phyloP scores from a whole-genome alignment of 2,888 invertebrate species.

The Euplagia quadripunctaria region DNA sequence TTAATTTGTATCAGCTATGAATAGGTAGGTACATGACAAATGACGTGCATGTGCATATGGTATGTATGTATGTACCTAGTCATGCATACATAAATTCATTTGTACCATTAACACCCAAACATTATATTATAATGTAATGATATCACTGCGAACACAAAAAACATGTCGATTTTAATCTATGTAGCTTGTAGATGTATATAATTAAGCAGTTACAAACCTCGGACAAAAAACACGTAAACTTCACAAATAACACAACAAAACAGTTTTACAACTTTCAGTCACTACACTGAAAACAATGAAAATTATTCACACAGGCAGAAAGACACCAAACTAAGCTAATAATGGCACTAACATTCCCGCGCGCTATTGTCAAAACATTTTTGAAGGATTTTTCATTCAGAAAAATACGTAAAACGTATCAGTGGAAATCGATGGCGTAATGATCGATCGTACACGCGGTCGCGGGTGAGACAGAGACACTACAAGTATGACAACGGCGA shows the following conservation, averaged over 20 bases:
- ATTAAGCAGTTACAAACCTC: conserved; percentile 51
- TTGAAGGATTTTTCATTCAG: conserved; percentile 81
- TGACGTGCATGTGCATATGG: conserved; percentile 6
- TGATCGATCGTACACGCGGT: conserved; percentile 73
- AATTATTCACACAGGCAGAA: conserved; percentile 44
- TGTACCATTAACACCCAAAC: conserved; percentile 25
- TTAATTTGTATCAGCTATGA: conserved; percentile 1
- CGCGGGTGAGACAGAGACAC: conserved; percentile 72
- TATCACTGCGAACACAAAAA: conserved; percentile 27
- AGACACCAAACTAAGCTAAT: conserved; percentile 40
- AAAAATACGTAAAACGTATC: conserved; percentile 77
- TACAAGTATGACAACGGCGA: conserved; percentile 64
- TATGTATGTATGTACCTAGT: background rate
- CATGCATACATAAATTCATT: conserved; percentile 11
- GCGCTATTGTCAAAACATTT: conserved; percentile 54
- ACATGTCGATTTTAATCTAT: conserved; percentile 13
- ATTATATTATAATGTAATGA: conserved; percentile 19
- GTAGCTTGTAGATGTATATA: conserved; percentile 24
- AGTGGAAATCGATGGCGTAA: conserved; percentile 66
- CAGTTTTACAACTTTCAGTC: conserved; percentile 48
- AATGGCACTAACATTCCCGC: conserved; percentile 49
- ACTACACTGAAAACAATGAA: conserved; percentile 52
- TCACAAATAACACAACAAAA: conserved; percentile 45
- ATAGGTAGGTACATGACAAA: conserved; percentile 9
- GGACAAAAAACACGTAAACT: conserved; percentile 33